Base-by-base conservation (phyloP, 2,113 vertebrate species). In the Phoenicopterus ruber region DNA sequence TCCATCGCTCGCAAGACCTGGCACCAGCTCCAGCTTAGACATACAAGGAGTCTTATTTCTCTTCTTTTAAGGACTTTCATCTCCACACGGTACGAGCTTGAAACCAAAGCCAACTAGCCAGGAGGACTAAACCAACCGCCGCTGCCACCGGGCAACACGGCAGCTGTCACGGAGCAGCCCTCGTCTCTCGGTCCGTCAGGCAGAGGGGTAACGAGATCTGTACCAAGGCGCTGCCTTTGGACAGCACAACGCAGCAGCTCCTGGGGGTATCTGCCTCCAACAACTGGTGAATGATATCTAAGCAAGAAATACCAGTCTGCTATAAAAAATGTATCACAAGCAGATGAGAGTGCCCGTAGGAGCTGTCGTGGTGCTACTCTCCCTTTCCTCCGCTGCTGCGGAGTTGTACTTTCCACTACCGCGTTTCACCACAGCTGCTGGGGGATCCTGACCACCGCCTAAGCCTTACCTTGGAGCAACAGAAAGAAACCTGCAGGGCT, bases 1-100 rank as follows among this genome's bases (percentile, higher is more conserved):
- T 8, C 1, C 0, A 17, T 58, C 0, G 3, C 32, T 40, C 62
- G 1, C 3, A 0, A 32, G 59, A 72, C 46, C 87, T 46, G 10
- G 25, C 62, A 65, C 8, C 61, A 76, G 29, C 90, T 34, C 73
- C 79, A 50, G 82, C 55, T 67, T 7, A 3, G 29, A 54, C 10
- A 12, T 0, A 1, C 1, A 13, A 82, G 36, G 22, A 36, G 18
- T 8, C 26, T 58, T 2, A 4, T 10, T 6, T 29, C 54, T 76
- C 54, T 32, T 17, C 12, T 63, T 7, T 9, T 20, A 38, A 66
- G 47, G 47, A 52, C 19, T 62, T 80, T 24, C 42, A 81, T 34
- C 47, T 71, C 40, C 2, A 59, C 88, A 70, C 10, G 21, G 21
- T 6, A 50, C 0, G 0, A 91, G 61, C 61, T 42, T 44, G 50